phyloP scores from a whole-genome alignment of 2,888 invertebrate species.

The Hydrotaea cyrtoneurina region DNA sequence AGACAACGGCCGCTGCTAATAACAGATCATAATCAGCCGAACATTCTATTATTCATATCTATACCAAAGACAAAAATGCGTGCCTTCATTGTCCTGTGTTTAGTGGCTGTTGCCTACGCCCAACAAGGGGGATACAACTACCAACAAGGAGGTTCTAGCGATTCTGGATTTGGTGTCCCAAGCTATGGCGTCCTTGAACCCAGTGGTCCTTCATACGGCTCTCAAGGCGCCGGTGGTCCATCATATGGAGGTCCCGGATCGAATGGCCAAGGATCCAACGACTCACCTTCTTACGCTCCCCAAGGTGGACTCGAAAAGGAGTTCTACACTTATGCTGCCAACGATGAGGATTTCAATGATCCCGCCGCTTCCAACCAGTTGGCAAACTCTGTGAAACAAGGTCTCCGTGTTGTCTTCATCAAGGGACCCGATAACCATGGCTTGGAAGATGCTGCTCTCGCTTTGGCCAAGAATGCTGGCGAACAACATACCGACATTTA shows the following conservation, averaged over 20 bases:
- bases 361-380: conserved; percentile 67
- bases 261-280: conserved; percentile 4
- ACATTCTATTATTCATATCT: too few relatives aligned
- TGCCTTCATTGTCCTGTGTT: conserved; percentile 74
- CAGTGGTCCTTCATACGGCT: conserved; percentile 51
- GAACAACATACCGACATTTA: conserved; percentile 77
- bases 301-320: conserved; percentile 71
- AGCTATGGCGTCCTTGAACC: conserved; percentile 28
- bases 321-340: conserved; percentile 73
- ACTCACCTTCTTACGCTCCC: conserved; percentile 36
- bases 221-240: not conserved
- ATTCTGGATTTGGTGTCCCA: too few relatives aligned
- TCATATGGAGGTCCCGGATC: not conserved
- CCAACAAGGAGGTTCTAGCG: conserved; percentile 68
- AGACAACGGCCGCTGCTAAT: too few relatives aligned
- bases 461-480: conserved; percentile 72
- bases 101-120: conserved; percentile 74
- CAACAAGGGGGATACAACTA: conserved; percentile 75
- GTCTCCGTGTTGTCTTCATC: conserved; percentile 75
- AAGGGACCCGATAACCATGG: conserved; percentile 75
- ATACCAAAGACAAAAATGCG: conserved; percentile 71
- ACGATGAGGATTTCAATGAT: conserved; percentile 73
- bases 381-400: conserved; percentile 69
- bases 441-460: conserved; percentile 73
- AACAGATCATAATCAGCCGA: too few relatives aligned